Conservation (phyloP, 2,888 invertebrate genomes). For the Osmoderma eremita region DNA sequence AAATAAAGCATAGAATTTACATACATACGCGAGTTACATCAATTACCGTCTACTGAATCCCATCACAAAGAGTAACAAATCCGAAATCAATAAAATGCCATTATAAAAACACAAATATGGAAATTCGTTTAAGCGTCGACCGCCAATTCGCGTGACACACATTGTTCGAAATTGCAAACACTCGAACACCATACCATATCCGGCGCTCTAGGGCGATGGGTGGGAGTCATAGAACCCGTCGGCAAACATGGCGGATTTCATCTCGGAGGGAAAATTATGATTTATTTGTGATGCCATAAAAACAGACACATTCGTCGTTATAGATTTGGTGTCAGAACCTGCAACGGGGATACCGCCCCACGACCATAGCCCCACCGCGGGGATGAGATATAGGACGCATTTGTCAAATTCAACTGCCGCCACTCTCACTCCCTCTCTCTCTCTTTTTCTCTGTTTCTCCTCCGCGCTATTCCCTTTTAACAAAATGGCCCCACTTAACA, state of each 20-base stretch:
- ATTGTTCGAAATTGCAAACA: constrained; percentile 7
- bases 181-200: too few species aligned
- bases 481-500: constrained; percentile 54
- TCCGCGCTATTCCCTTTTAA: constrained; percentile 43
- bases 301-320: constrained; percentile 42
- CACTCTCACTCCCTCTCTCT: too few species aligned
- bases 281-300: constrained; percentile 37
- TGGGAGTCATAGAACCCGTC: neutral
- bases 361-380: constrained; percentile 37
- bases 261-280: constrained; percentile 32
- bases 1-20: too few species aligned
- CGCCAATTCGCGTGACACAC: constrained; percentile 9
- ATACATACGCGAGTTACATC: too few species aligned
- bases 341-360: constrained; percentile 35
- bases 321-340: constrained; percentile 48
- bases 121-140: constrained; percentile 7
- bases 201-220: too few species aligned
- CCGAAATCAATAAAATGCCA: constrained; percentile 7
- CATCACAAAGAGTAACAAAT: neutral
- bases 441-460: constrained; percentile 12
- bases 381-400: constrained; percentile 54
- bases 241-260: constrained; percentile 9
- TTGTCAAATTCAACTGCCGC: constrained; percentile 52
- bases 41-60: too few species aligned
- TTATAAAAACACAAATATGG: constrained; percentile 19